Conservation (phyloP, 2,888 invertebrate genomes). For the Phytoseiulus persimilis region DNA sequence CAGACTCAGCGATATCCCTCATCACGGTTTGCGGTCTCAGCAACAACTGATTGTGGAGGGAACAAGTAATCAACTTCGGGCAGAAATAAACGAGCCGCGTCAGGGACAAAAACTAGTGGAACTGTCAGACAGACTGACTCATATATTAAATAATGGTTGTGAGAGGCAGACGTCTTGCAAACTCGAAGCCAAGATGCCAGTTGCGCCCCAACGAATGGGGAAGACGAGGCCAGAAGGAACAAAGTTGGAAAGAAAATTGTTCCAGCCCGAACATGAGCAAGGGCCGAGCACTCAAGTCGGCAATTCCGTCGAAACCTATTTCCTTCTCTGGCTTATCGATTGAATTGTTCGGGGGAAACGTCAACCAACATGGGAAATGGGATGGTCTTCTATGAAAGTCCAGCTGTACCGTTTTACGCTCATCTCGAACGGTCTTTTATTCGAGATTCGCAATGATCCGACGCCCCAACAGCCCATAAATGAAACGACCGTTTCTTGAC, state of each 20-base stretch:
- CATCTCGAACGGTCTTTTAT: background rate
- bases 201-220: background rate
- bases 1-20: no score
- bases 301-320: background rate
- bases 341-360: background rate
- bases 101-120: no score
- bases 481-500: background rate
- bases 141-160: no score
- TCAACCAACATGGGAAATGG: background rate
- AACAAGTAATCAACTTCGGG: no score
- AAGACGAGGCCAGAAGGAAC: background rate
- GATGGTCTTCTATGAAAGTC: background rate
- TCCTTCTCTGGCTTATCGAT: background rate
- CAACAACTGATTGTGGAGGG: no score
- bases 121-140: no score
- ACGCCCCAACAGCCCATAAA: background rate
- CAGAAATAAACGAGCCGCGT: no score
- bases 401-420: background rate
- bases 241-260: background rate
- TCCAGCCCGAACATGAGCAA: background rate
- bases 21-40: no score
- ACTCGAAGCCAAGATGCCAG: no score
- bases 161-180: no score
- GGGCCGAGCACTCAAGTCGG: background rate
- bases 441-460: background rate